Percentiles rank a stretch among this genome's conserved stretches.
Evolutionary conservation across 2,888 invertebrate genomes (phyloP).

Genomic region (Pollenia labialis): DNA sequence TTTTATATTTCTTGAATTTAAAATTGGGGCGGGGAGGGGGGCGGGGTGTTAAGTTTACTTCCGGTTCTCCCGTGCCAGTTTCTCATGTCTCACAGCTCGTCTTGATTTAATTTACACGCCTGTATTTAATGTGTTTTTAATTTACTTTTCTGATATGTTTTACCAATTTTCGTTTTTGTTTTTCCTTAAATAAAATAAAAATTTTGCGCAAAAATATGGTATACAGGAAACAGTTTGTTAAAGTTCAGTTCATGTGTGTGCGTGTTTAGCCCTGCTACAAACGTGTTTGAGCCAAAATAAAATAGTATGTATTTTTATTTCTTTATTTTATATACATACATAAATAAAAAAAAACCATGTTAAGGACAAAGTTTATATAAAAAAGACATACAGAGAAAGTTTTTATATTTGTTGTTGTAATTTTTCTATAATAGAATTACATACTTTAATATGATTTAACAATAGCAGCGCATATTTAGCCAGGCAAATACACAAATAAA

Average conservation of each 20-base stretch:
- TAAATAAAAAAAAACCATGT: constrained; percentile 59
- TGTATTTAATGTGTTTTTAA: constrained; percentile 76
- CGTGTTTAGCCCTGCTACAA: constrained; percentile 30
- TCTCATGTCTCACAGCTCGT: constrained; percentile 58
- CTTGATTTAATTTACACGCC: constrained; percentile 76
- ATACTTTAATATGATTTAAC: constrained; percentile 62
- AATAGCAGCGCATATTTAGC: constrained; percentile 27
- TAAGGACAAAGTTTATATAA: constrained; percentile 66
- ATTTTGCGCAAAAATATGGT: constrained; percentile 55
- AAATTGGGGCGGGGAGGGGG: not conserved
- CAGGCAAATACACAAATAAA: not conserved
- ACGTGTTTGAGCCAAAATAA: constrained; percentile 28
- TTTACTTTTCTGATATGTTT: constrained; percentile 74
- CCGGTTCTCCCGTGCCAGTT: constrained; percentile 25
- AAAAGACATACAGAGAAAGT: constrained; percentile 32
- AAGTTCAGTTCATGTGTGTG: constrained; percentile 34
- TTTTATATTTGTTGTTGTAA: constrained; percentile 45
- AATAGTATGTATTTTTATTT: constrained; percentile 25
- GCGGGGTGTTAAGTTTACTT: not conserved
- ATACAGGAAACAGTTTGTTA: constrained; percentile 61
- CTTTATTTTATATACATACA: constrained; percentile 12
- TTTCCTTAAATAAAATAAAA: not conserved
- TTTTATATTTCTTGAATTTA: constrained; percentile 19
- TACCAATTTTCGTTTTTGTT: constrained; percentile 56
- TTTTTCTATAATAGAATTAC: constrained; percentile 61